These are phyloP conservation scores for Antitype chi DNA, from an alignment of 2,888 invertebrate genomes.

Conservation along the genomic window DNA sequence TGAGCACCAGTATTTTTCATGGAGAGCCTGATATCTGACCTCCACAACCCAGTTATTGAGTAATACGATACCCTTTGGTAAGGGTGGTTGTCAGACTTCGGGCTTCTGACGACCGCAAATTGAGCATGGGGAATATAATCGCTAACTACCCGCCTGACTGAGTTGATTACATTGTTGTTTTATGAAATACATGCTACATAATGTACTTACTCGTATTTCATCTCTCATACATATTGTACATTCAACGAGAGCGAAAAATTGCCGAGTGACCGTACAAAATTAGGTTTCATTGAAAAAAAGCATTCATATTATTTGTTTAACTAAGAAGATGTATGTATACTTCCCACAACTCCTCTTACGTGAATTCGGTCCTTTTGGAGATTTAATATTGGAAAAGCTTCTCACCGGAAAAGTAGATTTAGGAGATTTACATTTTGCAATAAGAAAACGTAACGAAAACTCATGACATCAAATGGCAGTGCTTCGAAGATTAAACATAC, in stretches of 20 bases:
- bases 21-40: too few species aligned
- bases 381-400: conserved; percentile 35
- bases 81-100: too few species aligned
- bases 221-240: not conserved
- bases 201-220: too few species aligned
- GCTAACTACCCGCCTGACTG: conserved; percentile 18
- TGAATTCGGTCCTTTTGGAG: conserved; percentile 7
- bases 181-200: conserved; percentile 15
- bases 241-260: not conserved
- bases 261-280: not conserved
- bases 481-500: conserved; percentile 37
- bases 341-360: not conserved
- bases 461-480: conserved; percentile 27
- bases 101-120: too few species aligned
- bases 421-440: conserved; percentile 13
- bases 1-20: too few species aligned
- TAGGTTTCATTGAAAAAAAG: not conserved
- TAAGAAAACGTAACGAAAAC: conserved; percentile 24
- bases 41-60: too few species aligned
- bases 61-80: too few species aligned
- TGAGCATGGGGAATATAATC: conserved; percentile 39
- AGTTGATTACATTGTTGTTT: conserved; percentile 23
- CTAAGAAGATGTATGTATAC: not conserved
- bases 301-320: not conserved
- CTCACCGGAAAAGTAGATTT: conserved; percentile 15